Evolutionary conservation across 2,888 invertebrate genomes (phyloP), one percentile per base, ranked within the genome.

Genomic region (Zygogramma bicolorata): DNA sequence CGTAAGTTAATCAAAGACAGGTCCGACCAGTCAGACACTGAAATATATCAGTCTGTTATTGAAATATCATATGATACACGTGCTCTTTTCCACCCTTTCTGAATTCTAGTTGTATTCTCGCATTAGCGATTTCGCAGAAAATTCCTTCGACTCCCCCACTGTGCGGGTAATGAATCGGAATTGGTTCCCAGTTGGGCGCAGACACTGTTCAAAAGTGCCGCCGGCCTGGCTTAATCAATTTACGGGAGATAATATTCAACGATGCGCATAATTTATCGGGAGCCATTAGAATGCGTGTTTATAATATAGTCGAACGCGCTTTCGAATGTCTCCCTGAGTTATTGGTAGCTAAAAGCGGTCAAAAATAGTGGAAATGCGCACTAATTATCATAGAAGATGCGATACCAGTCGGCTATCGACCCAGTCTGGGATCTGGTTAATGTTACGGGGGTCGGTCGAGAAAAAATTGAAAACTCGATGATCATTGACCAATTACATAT

Each of bases 261-360:
- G 53, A 53, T 53, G 53, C 53, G 53, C 53, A 53, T 53, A 25
- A 53, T 53, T 53, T 53, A 53, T 53, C 53, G 53, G 25, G 15
- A 53, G 53, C 15, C 53, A 53, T 53, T 53, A 53, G 53, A 53
- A 53, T 53, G 53, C 53, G 53, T 53, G 53, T 53, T 53, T 53
- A 53, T 53, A 15, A 53, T 53, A 53, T 53, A 53, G 53, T 53
- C 27, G 53, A 53, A 53, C 53, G 53, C 27, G 53, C 53, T 53
- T 53, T 53, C 27, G 53, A 53, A 53, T 53, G 53, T 53, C 3
- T 53, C 53, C 2, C 25, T 53, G 53, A 53, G 53, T 53, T 53
- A 53, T 53, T 53, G 53, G 53, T 53, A 53, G 53, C 53, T 53
- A 53, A 53, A 53, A 53, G 53, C 53, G 53, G 53, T 53, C 53